A percentile compares a stretch with the other conserved stretches of the same genome.
These are phyloP conservation scores for Butastur rufipennis DNA, from an alignment of 2,113 vertebrate genomes.

Conservation along the genomic window DNA sequence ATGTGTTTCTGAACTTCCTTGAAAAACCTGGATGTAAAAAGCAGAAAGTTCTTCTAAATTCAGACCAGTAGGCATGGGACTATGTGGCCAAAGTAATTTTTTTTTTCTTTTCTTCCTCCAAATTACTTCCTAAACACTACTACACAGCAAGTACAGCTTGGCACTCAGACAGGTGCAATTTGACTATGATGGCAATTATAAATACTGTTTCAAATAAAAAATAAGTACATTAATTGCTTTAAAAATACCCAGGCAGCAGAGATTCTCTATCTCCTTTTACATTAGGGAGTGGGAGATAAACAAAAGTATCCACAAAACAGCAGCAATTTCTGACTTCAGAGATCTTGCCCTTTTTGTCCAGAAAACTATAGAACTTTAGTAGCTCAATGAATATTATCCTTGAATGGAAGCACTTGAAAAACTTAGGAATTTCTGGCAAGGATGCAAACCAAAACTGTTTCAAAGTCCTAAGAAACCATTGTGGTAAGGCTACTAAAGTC, in stretches of 20 bases:
- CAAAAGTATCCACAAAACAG: not conserved
- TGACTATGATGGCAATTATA: not conserved
- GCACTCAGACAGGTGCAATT: not conserved
- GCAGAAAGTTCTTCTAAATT: not conserved
- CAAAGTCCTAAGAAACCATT: not conserved
- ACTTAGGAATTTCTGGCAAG: not conserved
- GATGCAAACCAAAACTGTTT: not conserved
- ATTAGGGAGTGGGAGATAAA: not conserved
- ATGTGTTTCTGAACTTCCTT: not conserved
- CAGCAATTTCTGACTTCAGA: not conserved
- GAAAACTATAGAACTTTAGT: not conserved
- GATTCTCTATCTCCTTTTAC: not conserved
- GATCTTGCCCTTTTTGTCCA: not conserved
- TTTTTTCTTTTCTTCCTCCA: not conserved
- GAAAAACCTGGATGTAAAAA: not conserved
- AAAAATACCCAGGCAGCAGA: not conserved
- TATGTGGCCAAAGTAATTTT: not conserved
- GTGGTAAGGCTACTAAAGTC: not conserved
- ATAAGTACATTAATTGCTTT: not conserved
- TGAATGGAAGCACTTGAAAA: not conserved
- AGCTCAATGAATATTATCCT: not conserved
- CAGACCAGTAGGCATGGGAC: not conserved
- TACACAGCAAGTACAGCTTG: not conserved
- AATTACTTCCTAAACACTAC: not conserved
- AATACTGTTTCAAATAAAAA: not conserved